Base-by-base conservation (phyloP, 2,113 vertebrate genomes). In the Engystomops pustulosus region DNA sequence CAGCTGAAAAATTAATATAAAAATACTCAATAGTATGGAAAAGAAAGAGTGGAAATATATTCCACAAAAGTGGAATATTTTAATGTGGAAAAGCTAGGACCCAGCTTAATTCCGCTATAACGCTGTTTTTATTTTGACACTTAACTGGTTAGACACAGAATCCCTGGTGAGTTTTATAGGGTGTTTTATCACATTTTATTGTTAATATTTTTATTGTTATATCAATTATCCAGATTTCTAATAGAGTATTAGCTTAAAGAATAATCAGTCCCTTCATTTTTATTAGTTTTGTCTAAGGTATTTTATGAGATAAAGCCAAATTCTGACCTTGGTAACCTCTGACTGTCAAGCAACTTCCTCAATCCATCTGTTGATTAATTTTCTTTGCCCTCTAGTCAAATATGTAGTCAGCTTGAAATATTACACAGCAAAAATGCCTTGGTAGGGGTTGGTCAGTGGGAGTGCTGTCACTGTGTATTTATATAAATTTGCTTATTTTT, bases 401-500 rank as follows among this genome's bases (percentile, higher is more conserved):
- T 41, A 32, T 78, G 75, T 78, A 51, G 58, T 58, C 12, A 11
- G 41, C 8, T 23, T 78, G 20, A 55, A 38, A 58, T 74, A 74
- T 74, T 74, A 51, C 3, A 60, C 20, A 38, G 75, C 41, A 17
- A 32, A 81, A 58, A 38, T 74, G 34, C 4, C 32, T 55, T 30
- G n/a, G 34, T 45, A 8, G 80, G 69, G 55, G 68, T 25, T 60
- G 68, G 51, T n/a, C 18, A 34, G 44, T 49, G 15, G 51, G 68
- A 44, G 36, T 60, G 20, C 51, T 58, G 23, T 41, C 7, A 15
- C 14, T 53, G 25, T 51, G 12, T 71, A 14, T 51, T 80, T 68
- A 34, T 49, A 34, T 80, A 36, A 14, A 80, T 80, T 78, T 6
- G 11, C 34, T 23, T 55, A 36, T 55, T 77, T 77, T 25, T 58